Base-by-base conservation (phyloP, 2,797 vertebrate genomes). In the Tenualosa thibaudeaui region DNA sequence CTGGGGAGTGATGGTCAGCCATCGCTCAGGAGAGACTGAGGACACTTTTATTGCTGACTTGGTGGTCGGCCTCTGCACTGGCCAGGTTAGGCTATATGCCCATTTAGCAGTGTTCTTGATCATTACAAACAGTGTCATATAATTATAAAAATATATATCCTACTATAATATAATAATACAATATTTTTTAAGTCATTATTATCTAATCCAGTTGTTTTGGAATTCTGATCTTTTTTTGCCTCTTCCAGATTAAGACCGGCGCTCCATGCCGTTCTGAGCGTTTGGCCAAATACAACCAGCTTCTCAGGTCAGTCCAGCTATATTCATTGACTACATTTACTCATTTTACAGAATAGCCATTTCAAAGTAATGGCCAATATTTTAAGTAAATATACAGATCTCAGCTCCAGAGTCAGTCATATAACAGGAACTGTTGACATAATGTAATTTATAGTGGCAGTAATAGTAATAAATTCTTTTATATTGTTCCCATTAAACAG, bases 1-100 rank as follows among this genome's bases (percentile, higher is more conserved):
- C 78, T 99, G 98, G 98, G 98, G 98, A 0, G 98, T 99, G 92
- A 99, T 99, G 98, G 98, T 99, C 83, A 99, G 98, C 81, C 98
- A 99, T 89, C 97, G 98, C 82, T 99, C 98, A 0, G 98, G 98
- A 60, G 98, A 99, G 91, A 99, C 98, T 0, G 98, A 99, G 86
- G 98, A 99, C 60, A 98, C 98, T 75, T 99, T 99, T 93, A 99
- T 99, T 17, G 98, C 97, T 3, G 98, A 99, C 90, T 93, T 99
- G 92, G 98, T 99, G 15, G 98, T 99, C 37, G 98, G 98, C 2
- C 95, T 99, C 6, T 98, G 97, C 93, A 98, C 97, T 54, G 98
- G 98, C 87, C 97, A 99, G 98, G 98, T 99, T 87, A 84, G 37
- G 56, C 82, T 10, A 4, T 0, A 83, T 40, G 3, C 37, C 65